These are phyloP conservation scores for Craniophora ligustri DNA, from an alignment of 2,888 invertebrate species.

Conservation along the genomic window DNA sequence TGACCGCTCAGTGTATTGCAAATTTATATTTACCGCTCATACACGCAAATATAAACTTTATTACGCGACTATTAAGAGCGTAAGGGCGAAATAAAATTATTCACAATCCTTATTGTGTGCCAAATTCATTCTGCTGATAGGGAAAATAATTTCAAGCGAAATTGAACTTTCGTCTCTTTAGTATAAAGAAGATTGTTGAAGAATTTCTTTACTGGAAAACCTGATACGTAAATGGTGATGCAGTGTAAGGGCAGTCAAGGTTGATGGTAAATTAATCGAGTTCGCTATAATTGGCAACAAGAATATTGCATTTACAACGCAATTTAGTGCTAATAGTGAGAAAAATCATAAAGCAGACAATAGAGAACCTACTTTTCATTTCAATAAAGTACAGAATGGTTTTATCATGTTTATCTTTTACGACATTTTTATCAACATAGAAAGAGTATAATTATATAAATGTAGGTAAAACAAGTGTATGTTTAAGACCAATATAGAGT, in stretches of 20 bases:
- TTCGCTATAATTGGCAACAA: conserved; percentile 29
- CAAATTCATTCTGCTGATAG: conserved; percentile 13
- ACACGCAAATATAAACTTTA: conserved; percentile 28
- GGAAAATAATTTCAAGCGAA: conserved; percentile 12
- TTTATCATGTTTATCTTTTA: too few relatives aligned
- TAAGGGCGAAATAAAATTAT: neutral
- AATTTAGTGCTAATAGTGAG: conserved; percentile 2
- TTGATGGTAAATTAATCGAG: conserved; percentile 17
- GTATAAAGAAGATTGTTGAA: conserved; percentile 7
- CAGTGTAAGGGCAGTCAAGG: conserved; percentile 40
- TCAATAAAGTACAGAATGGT: too few relatives aligned
- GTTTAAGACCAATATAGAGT: neutral
- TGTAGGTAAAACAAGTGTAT: too few relatives aligned
- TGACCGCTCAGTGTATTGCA: conserved; percentile 24
- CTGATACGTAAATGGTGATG: conserved; percentile 18
- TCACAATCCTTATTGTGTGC: conserved; percentile 19
- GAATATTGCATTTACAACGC: conserved; percentile 20
- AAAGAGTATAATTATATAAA: too few relatives aligned
- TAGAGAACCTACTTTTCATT: too few relatives aligned
- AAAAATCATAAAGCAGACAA: too few relatives aligned
- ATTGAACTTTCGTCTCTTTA: conserved; percentile 6
- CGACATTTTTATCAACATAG: too few relatives aligned
- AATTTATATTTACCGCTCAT: conserved; percentile 6
- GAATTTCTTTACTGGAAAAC: neutral
- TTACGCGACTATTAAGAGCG: neutral